Percentiles rank a stretch among this genome's conserved stretches.
Conservation (phyloP, 1,140 invertebrate genomes). For the Neocloeon triangulifer region DNA sequence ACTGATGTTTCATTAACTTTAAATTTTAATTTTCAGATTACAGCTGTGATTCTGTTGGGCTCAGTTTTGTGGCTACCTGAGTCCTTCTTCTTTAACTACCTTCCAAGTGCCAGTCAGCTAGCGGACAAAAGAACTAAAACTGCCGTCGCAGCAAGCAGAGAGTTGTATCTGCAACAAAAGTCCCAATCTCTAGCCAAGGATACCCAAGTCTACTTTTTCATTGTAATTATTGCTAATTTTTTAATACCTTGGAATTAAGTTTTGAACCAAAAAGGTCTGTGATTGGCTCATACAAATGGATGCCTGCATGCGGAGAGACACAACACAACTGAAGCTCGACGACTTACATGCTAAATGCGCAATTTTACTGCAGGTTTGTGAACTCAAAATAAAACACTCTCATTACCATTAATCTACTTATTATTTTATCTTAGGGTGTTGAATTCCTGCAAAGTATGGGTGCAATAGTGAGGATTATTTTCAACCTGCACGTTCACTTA, state of each 20-base stretch:
- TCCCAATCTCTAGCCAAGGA: constrained; percentile 33
- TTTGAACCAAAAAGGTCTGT: constrained; percentile 14
- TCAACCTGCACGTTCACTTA: constrained; percentile 56
- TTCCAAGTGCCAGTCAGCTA: constrained; percentile 28
- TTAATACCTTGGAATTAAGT: not conserved
- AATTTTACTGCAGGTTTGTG: constrained; percentile 17
- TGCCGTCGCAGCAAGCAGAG: constrained; percentile 23
- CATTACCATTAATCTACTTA: not conserved
- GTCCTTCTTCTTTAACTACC: constrained; percentile 39
- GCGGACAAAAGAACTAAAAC: constrained; percentile 34
- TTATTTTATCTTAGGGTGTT: constrained; percentile 30
- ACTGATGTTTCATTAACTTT: constrained; percentile 2
- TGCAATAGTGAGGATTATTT: constrained; percentile 37
- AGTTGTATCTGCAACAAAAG: constrained; percentile 29
- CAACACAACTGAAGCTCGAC: constrained; percentile 25
- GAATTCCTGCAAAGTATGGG: constrained; percentile 32
- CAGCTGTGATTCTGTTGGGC: constrained; percentile 46
- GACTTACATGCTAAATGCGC: constrained; percentile 36
- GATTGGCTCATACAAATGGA: constrained; percentile 40
- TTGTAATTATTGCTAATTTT: constrained; percentile 14
- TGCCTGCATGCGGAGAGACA: constrained; percentile 21
- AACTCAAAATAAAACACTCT: not conserved
- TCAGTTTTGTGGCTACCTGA: constrained; percentile 62
- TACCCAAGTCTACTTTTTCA: constrained; percentile 20
- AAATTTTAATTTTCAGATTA: constrained; percentile 23